Evolutionary conservation across 1,140 invertebrate species (phyloP).

Genomic region (Achatina immaculata): DNA sequence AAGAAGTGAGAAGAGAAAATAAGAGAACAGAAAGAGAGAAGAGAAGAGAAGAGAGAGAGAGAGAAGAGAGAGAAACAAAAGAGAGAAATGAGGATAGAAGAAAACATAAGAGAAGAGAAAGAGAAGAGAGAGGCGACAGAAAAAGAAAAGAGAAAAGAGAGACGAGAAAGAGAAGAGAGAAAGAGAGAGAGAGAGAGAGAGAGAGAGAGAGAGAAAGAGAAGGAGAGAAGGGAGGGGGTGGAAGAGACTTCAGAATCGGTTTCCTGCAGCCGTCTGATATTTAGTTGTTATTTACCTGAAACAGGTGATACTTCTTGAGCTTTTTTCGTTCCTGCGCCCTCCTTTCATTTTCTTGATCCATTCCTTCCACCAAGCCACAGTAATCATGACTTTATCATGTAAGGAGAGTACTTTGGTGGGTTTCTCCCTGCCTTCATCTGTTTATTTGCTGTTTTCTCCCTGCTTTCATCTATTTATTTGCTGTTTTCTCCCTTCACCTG

Average conservation of each 20-base stretch:
- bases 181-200: constrained; percentile 30
- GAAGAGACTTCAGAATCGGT: neutral
- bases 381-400: too few relatives aligned
- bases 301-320: too few relatives aligned
- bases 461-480: too few relatives aligned
- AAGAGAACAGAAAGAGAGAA: constrained; percentile 7
- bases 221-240: neutral
- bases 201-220: constrained; percentile 32
- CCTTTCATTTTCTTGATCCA: too few relatives aligned
- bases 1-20: constrained; percentile 39
- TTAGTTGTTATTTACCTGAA: too few relatives aligned
- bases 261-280: too few relatives aligned
- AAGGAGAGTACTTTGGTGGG: too few relatives aligned
- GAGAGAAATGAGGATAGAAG: neutral
- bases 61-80: neutral
- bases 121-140: neutral
- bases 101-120: neutral
- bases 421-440: too few relatives aligned
- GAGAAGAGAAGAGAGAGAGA: neutral
- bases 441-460: too few relatives aligned
- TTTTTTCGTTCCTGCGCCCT: too few relatives aligned
- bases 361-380: too few relatives aligned
- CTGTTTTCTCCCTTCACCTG: too few relatives aligned
- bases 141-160: constrained; percentile 26
- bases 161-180: constrained; percentile 33